Evolutionary conservation across 1,140 invertebrate species (phyloP), one percentile per base, ranked within the genome.

Genomic region (Zaprionus gabonicus): DNA sequence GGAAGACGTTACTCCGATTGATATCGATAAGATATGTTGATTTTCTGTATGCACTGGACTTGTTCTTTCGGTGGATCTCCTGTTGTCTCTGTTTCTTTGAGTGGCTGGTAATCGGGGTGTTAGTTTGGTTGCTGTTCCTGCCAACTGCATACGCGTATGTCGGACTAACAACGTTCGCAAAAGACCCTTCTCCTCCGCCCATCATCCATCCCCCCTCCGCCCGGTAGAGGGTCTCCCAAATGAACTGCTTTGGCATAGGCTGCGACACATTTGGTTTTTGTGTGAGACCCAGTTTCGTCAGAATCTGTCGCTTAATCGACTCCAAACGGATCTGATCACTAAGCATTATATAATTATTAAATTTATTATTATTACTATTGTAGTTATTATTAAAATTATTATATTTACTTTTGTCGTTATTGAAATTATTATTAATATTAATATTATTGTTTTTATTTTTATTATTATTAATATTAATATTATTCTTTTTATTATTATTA

Each of bases 271-370:
- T 96, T 20, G 96, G 96, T 67, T 95, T 95, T 10, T 93, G 92
- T 46, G 94, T 94, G 17, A 97, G 93, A 5, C 96, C 96, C 65
- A 97, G 93, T 91, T 97, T 97, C 7, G 94, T 94, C 13, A 97
- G 93, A 72, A 97, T 97, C 92, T 97, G 96, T 55, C 95, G 94
- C 86, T 97, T 96, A 78, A 97, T 96, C 2, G 96, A 95, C 84
- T 97, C 96, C 31, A 97, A 93, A 56, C 96, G 93, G 25, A 96
- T 91, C 23, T 94, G 93, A 75, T 96, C 95, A 56, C 78, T 92
- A 28, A 76, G 78, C 58, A 70, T 67, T 67, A 81, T 80, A 71
- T 87, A 78, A 44, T 71, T 79, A 44, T 76, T 27, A 41, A 75
- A 38, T 31, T 59, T 44, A 36, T 87, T 72, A 28, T 74, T 76